Percentiles rank a stretch among this genome's conserved stretches.
These are phyloP conservation scores for Mastomys natalensis DNA, from an alignment of 2,113 vertebrate genomes.

Conservation along the genomic window DNA sequence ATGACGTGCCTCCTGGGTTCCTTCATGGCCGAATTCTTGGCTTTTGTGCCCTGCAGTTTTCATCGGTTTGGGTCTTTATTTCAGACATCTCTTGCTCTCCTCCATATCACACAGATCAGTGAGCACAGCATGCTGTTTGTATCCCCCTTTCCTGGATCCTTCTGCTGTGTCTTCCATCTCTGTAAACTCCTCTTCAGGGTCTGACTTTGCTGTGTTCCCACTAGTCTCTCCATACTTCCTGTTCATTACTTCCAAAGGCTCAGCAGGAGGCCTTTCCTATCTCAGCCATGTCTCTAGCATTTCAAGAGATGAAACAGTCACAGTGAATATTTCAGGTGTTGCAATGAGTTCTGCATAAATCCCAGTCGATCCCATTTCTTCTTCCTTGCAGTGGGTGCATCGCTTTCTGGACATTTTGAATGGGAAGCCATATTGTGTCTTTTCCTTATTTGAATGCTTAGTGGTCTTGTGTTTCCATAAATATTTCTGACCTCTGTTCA, in stretches of 20 bases:
- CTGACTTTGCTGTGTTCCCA: neutral
- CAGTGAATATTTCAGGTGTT: neutral
- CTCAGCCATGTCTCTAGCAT: neutral
- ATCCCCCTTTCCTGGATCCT: neutral
- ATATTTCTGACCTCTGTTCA: neutral
- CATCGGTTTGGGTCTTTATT: neutral
- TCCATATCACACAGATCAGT: neutral
- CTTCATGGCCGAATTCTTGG: neutral
- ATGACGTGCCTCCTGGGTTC: neutral
- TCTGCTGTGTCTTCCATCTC: neutral
- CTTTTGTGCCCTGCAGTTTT: neutral
- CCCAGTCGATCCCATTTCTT: conserved; percentile 17
- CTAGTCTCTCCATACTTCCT: neutral
- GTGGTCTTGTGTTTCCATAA: neutral
- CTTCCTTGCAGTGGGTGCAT: neutral
- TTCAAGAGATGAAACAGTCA: neutral
- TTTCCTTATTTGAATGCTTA: neutral
- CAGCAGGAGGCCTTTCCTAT: neutral
- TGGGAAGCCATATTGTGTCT: neutral
- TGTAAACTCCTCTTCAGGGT: neutral
- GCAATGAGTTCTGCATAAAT: neutral
- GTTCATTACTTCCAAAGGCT: neutral
- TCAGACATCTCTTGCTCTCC: neutral
- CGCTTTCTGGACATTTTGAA: conserved; percentile 24
- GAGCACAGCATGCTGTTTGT: neutral